phyloP scores from a whole-genome alignment of 2,888 invertebrate species.

The Campoplex nolae region DNA sequence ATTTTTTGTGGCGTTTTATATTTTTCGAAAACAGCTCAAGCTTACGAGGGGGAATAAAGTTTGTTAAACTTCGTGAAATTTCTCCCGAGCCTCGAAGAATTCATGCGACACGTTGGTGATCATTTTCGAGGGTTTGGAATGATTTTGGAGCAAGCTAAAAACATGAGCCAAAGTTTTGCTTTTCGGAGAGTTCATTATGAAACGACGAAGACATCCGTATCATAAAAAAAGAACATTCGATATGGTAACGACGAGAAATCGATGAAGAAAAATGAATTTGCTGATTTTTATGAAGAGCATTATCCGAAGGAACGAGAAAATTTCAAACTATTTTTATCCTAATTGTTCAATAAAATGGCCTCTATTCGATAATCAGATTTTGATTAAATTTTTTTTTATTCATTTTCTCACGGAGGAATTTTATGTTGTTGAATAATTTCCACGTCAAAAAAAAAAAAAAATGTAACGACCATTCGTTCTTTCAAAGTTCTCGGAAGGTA shows the following conservation, averaged over 20 bases:
- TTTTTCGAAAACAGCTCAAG: not conserved
- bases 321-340: not conserved
- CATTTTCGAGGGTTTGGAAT: not conserved
- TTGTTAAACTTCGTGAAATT: conserved; percentile 1
- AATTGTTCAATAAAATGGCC: not conserved
- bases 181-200: not conserved
- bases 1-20: not conserved
- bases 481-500: not conserved
- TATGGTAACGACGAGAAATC: not conserved
- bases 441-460: not conserved
- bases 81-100: not conserved
- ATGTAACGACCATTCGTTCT: too few species aligned
- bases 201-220: not conserved
- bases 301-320: not conserved
- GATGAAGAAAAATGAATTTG: not conserved
- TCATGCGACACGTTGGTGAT: conserved; percentile 1
- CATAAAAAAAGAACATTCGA: not conserved
- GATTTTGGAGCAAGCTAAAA: not conserved
- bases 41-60: not conserved
- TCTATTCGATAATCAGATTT: not conserved
- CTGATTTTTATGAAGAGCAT: not conserved
- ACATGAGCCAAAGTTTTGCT: not conserved
- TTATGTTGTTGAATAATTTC: not conserved
- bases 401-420: not conserved
- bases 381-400: not conserved